Evolutionary conservation across 2,888 invertebrate species (phyloP).

Genomic region (Aricia artaxerxes): DNA sequence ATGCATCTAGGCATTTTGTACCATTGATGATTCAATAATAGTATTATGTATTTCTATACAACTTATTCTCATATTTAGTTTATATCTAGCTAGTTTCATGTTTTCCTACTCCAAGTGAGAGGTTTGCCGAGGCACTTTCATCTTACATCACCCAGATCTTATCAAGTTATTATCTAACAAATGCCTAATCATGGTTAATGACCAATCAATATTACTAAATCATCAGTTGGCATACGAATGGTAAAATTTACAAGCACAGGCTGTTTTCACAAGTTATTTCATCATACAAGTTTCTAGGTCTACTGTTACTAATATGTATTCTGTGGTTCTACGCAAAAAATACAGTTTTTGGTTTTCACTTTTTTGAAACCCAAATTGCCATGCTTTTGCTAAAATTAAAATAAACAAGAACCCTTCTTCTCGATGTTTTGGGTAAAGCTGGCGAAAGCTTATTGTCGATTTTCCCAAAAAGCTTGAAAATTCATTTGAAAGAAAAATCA

Average conservation of each 20-base stretch:
- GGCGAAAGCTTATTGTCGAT: no score
- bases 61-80: no score
- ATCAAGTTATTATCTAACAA: background rate
- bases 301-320: background rate
- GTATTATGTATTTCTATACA: no score
- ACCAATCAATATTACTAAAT: conserved; percentile 2
- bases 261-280: background rate
- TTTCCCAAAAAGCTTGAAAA: no score
- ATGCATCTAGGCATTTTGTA: no score
- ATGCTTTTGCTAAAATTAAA: background rate
- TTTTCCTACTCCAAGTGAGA: background rate
- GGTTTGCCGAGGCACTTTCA: background rate
- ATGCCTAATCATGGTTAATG: background rate
- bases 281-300: background rate
- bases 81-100: background rate
- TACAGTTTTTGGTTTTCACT: background rate
- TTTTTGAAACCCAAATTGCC: background rate
- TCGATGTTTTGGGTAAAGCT: no score
- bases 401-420: no score
- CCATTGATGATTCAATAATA: no score
- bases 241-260: background rate
- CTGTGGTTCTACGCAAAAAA: background rate
- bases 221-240: background rate
- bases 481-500: no score
- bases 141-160: background rate